These are phyloP conservation scores for Melanotaenia trifasciata DNA, from an alignment of 2,797 vertebrate species.

Conservation along the genomic window DNA sequence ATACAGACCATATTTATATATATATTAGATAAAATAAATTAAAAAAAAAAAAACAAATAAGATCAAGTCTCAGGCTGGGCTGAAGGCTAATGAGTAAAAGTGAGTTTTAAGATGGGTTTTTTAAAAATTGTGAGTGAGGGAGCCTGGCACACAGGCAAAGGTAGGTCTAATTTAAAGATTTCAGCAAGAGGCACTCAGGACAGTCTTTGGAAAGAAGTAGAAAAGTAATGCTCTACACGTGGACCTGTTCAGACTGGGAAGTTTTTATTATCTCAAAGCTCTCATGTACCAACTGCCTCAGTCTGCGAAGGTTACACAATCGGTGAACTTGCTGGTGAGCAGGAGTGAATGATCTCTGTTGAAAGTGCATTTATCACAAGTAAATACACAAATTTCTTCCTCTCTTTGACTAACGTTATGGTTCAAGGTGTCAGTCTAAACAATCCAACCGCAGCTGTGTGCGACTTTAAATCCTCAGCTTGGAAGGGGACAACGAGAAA, in stretches of 20 bases:
- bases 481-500: conserved; percentile 60
- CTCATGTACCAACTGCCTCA: conserved; percentile 16
- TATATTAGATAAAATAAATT: too few species aligned
- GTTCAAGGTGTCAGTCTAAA: conserved; percentile 88
- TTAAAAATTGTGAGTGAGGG: too few species aligned
- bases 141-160: too few species aligned
- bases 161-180: neutral
- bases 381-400: conserved; percentile 80
- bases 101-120: too few species aligned
- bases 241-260: neutral
- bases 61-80: too few species aligned
- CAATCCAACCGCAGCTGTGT: conserved; percentile 84
- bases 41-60: too few species aligned
- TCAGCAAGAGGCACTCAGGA: neutral
- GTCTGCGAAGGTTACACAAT: conserved; percentile 22
- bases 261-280: neutral
- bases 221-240: neutral
- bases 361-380: conserved; percentile 80
- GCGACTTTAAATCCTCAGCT: conserved; percentile 67
- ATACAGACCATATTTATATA: too few species aligned
- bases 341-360: conserved; percentile 66
- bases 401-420: conserved; percentile 83
- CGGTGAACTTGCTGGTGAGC: conserved; percentile 55
- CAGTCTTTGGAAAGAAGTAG: neutral
- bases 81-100: too few species aligned